These are phyloP conservation scores for Macropus fuliginosus DNA, from an alignment of 2,797 vertebrate species.

Conservation along the genomic window DNA sequence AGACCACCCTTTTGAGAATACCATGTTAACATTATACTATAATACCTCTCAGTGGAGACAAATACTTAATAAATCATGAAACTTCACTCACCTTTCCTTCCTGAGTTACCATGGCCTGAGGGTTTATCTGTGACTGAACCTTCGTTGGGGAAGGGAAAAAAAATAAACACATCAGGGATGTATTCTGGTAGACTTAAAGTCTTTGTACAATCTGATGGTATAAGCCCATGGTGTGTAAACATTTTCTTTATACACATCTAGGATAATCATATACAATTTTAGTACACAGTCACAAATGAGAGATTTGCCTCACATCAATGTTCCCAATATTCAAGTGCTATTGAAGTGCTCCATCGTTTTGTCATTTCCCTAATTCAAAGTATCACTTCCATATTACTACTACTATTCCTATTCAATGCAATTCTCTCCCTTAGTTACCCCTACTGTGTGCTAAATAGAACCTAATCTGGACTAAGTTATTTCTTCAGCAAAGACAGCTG, in stretches of 20 bases:
- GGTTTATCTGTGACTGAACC: conserved; percentile 98
- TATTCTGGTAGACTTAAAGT: conserved; percentile 51
- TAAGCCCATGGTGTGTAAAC: conserved; percentile 48
- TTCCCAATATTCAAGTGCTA: conserved; percentile 58
- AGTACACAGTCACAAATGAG: conserved; percentile 29
- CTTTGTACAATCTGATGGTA: conserved; percentile 41
- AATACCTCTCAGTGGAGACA: background rate
- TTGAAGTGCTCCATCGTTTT: conserved; percentile 61
- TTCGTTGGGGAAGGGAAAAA: conserved; percentile 80
- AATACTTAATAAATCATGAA: conserved; percentile 78
- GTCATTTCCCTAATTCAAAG: conserved; percentile 56
- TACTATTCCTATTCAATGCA: background rate
- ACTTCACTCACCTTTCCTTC: conserved; percentile 97
- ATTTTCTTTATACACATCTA: conserved; percentile 54
- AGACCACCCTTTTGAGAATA: background rate
- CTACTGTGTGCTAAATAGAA: conserved; percentile 28
- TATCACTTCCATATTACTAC: background rate
- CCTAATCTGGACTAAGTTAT: background rate
- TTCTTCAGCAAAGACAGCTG: conserved; percentile 19
- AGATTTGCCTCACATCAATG: conserved; percentile 70
- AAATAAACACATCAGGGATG: conserved; percentile 61
- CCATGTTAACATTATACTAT: background rate
- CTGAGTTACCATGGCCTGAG: conserved; percentile 93
- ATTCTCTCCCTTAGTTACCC: background rate
- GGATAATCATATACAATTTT: conserved; percentile 67